Conservation (phyloP, 23 tunicate species). For the Halocynthia roretzi region DNA sequence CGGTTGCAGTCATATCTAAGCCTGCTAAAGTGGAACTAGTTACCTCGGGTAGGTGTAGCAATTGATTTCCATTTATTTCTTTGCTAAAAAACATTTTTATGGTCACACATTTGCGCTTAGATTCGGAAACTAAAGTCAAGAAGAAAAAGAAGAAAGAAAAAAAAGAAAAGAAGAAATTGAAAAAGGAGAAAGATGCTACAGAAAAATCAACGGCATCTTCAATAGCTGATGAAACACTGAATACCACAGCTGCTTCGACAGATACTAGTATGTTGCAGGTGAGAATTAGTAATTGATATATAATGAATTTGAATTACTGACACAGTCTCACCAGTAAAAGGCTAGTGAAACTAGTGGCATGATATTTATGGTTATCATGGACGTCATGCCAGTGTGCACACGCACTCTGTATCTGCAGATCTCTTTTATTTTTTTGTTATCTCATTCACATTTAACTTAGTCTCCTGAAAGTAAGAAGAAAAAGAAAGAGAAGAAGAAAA, state of each 20-base stretch:
- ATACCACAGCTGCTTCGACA: constrained; percentile 2
- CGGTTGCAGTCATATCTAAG: no score
- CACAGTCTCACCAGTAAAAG: no score
- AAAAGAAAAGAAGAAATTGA: constrained; percentile 40
- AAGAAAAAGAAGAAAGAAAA: constrained; percentile 31
- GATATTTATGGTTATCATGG: no score
- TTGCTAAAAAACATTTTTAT: no score
- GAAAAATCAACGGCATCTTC: constrained; percentile 20
- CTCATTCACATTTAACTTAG: background rate
- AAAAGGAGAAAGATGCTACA: constrained; percentile 20
- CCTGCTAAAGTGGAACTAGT: no score
- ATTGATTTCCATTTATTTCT: no score
- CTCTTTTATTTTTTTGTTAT: background rate
- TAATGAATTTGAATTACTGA: no score
- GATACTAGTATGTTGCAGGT: constrained; percentile 9
- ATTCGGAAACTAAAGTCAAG: constrained; percentile 11
- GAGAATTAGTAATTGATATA: background rate
- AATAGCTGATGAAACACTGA: background rate
- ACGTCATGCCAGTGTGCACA: no score
- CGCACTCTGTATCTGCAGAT: no score
- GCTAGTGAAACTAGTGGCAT: no score
- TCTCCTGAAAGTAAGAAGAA: constrained; percentile 30
- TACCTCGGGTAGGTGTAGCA: no score
- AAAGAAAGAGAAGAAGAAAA: constrained; percentile 53
- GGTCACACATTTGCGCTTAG: background rate